Evolutionary conservation across 1,140 invertebrate genomes (phyloP).

Genomic region (Drosophila lacertosa): DNA sequence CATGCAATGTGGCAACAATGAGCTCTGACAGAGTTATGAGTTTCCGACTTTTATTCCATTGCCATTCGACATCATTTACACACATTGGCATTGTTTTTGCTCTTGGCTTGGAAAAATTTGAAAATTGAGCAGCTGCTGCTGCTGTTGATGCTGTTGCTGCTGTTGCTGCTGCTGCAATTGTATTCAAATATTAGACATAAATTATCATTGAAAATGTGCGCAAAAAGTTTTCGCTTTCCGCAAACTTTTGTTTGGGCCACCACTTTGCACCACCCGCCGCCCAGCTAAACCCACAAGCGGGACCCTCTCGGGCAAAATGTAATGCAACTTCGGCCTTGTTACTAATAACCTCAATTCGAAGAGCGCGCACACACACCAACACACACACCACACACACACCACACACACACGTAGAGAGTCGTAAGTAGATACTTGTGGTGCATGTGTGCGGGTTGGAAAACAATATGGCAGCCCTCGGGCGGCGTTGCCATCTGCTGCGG

Average conservation of each 20-base stretch:
- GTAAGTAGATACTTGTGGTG: conserved; percentile 4
- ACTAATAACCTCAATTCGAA: conserved; percentile 79
- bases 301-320: conserved; percentile 16
- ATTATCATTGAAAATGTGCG: conserved; percentile 64
- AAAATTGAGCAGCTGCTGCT: conserved; percentile 26
- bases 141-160: neutral
- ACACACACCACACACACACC: conserved; percentile 11
- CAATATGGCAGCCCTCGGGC: conserved; percentile 45
- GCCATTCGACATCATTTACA: conserved; percentile 53
- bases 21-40: conserved; percentile 43
- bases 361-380: conserved; percentile 32
- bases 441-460: conserved; percentile 37
- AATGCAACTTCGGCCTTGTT: conserved; percentile 69
- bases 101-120: conserved; percentile 15
- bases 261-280: neutral
- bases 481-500: conserved; percentile 18
- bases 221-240: conserved; percentile 59
- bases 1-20: conserved; percentile 45
- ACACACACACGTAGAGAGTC: too few species aligned
- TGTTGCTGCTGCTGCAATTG: conserved; percentile 47
- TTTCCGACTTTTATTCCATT: conserved; percentile 52
- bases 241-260: conserved; percentile 32
- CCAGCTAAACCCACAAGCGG: neutral
- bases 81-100: conserved; percentile 49
- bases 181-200: conserved; percentile 77